These are phyloP conservation scores for Pristionchus mayeri DNA, from an alignment of 2,888 invertebrate species.

Conservation along the genomic window DNA sequence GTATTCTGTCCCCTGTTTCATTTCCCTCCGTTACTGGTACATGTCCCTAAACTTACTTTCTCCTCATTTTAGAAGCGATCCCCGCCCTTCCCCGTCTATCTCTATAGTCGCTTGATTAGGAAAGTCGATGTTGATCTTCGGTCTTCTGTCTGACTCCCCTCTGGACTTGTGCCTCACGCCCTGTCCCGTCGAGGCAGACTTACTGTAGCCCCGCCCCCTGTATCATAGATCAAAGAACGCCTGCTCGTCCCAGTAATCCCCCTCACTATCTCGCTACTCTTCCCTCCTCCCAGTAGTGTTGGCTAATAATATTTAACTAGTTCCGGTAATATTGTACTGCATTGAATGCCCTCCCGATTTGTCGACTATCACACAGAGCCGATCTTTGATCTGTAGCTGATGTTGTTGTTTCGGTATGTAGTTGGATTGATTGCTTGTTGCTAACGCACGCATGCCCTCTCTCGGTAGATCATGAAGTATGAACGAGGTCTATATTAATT, in stretches of 20 bases:
- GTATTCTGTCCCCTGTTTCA: background rate
- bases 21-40: conserved; percentile 17
- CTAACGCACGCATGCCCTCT: background rate
- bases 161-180: background rate
- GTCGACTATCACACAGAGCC: too few relatives aligned
- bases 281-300: conserved; percentile 9
- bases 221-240: too few relatives aligned
- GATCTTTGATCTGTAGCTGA: too few relatives aligned
- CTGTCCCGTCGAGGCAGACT: background rate
- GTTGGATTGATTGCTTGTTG: background rate
- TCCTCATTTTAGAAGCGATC: background rate
- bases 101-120: conserved; percentile 1
- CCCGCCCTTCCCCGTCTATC: background rate
- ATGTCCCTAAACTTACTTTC: background rate
- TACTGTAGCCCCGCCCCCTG: background rate
- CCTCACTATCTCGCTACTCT: background rate
- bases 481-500: conserved; percentile 9
- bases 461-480: conserved; percentile 23
- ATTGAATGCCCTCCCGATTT: background rate
- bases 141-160: background rate
- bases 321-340: conserved; percentile 14
- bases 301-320: background rate
- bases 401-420: too few relatives aligned
- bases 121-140: background rate
- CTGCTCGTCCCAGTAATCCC: too few relatives aligned